Percentiles rank a stretch among this genome's conserved stretches.
These are phyloP conservation scores for Melinaea marsaeus DNA, from an alignment of 2,888 invertebrate species.

Conservation along the genomic window DNA sequence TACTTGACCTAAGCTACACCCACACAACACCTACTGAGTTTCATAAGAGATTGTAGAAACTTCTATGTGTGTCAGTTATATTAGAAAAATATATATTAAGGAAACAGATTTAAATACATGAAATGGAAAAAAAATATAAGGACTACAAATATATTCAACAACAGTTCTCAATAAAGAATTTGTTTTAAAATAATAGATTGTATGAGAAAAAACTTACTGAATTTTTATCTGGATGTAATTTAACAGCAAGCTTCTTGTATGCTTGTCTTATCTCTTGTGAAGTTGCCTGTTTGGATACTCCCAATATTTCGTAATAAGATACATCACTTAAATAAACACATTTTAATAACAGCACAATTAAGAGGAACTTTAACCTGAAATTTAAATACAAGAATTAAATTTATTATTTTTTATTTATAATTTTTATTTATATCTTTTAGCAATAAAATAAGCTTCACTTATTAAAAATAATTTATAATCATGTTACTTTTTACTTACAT, in stretches of 20 bases:
- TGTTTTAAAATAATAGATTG: background rate
- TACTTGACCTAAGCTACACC: conserved; percentile 6
- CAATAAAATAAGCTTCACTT: too few relatives aligned
- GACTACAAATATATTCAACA: background rate
- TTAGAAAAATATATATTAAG: background rate
- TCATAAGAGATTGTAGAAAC: conserved; percentile 10
- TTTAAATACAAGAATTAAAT: background rate
- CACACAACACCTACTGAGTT: conserved; percentile 7
- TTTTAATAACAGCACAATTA: conserved; percentile 42
- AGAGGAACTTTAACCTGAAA: conserved; percentile 48
- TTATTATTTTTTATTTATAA: background rate
- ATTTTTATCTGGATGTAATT: conserved; percentile 87
- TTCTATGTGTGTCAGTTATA: conserved; percentile 5
- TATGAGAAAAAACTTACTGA: conserved; percentile 59
- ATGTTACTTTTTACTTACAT: too few relatives aligned
- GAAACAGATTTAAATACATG: background rate
- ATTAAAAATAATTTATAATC: too few relatives aligned
- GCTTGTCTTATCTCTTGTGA: conserved; percentile 85
- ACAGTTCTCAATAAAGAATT: background rate
- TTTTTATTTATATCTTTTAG: too few relatives aligned
- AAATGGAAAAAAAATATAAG: background rate
- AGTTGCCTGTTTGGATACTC: conserved; percentile 81
- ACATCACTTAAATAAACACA: conserved; percentile 53
- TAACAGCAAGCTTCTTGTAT: conserved; percentile 86
- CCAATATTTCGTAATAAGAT: conserved; percentile 81